phyloP scores from a whole-genome alignment of 2,888 invertebrate species.

The Hypena proboscidalis region DNA sequence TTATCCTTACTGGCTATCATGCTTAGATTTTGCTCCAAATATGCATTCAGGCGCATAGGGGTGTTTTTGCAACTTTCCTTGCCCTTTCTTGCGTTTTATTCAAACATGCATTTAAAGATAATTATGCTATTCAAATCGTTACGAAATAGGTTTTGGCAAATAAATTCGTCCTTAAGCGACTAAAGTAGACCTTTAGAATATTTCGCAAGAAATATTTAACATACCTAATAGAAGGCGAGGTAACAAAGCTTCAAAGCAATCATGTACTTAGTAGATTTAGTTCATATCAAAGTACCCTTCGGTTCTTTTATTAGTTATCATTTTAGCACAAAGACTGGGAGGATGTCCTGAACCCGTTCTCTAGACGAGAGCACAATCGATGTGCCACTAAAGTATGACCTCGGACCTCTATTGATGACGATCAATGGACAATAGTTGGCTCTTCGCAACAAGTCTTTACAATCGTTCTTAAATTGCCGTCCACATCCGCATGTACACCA shows the following conservation, averaged over 20 bases:
- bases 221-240: too few relatives aligned
- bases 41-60: too few relatives aligned
- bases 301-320: constrained; percentile 21
- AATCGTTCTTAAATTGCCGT: constrained; percentile 56
- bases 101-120: too few relatives aligned
- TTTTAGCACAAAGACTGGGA: constrained; percentile 44
- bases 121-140: too few relatives aligned
- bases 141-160: too few relatives aligned
- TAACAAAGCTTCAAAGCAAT: neutral
- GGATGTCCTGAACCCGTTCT: constrained; percentile 63
- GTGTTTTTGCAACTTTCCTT: too few relatives aligned
- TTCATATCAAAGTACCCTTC: constrained; percentile 12
- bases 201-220: too few relatives aligned
- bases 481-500: constrained; percentile 57
- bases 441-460: constrained; percentile 46
- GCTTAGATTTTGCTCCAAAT: too few relatives aligned
- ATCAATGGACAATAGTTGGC: constrained; percentile 57
- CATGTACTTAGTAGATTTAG: neutral
- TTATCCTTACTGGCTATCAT: too few relatives aligned
- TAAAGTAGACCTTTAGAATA: too few relatives aligned
- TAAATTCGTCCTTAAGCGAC: too few relatives aligned
- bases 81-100: too few relatives aligned
- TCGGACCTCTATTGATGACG: constrained; percentile 62
- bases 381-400: constrained; percentile 62
- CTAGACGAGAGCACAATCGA: constrained; percentile 66